A percentile compares a stretch with the other conserved stretches of the same genome.
phyloP scores from a whole-genome alignment of 2,797 vertebrate species.

The Lepilemur septentrionalis region DNA sequence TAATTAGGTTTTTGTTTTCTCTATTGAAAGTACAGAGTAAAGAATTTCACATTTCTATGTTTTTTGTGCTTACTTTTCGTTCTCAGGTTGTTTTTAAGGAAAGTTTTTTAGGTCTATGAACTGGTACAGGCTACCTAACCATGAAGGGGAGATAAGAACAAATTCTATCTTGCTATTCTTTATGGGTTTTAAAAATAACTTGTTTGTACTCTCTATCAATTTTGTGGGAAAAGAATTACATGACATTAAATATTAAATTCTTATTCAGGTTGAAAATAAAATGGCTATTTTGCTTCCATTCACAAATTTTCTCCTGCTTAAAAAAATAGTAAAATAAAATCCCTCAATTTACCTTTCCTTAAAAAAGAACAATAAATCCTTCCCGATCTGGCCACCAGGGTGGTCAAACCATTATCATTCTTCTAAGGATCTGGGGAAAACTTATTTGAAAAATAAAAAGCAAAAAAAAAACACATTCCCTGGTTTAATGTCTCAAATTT shows the following conservation, averaged over 20 bases:
- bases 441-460: background rate
- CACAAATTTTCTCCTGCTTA: conserved; percentile 30
- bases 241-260: conserved; percentile 5
- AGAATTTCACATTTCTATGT: background rate
- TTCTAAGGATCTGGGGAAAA: background rate
- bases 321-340: conserved; percentile 13
- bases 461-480: background rate
- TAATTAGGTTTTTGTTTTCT: background rate
- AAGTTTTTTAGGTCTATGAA: background rate
- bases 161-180: background rate
- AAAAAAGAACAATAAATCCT: conserved; percentile 7
- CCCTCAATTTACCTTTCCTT: background rate
- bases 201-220: background rate
- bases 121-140: background rate
- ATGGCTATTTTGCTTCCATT: background rate
- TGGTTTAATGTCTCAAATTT: conserved; percentile 9
- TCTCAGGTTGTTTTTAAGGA: background rate
- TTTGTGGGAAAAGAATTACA: background rate
- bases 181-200: conserved; percentile 1
- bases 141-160: background rate
- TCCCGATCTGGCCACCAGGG: background rate
- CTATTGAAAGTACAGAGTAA: background rate
- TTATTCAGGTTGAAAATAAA: conserved; percentile 26
- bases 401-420: background rate
- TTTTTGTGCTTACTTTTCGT: background rate